A percentile compares a stretch with the other conserved stretches of the same genome.
Evolutionary conservation across 2,797 vertebrate species (phyloP).

Genomic region (Schizopygopsis malacanthus): DNA sequence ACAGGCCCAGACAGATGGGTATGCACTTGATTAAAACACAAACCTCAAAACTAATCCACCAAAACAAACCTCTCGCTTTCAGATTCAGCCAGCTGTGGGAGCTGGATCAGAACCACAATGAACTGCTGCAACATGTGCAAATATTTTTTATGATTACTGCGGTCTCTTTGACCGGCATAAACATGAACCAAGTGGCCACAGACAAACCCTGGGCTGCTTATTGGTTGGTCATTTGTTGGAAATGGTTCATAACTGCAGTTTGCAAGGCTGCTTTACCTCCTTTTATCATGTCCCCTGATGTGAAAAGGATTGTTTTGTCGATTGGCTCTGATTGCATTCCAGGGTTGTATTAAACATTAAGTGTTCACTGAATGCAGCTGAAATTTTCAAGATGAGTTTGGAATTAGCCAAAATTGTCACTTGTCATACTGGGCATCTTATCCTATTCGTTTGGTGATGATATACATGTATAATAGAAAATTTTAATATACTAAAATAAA

Average conservation of each 20-base stretch:
- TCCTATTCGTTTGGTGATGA: not conserved
- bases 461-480: too few species aligned
- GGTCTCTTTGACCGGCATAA: slow-evolving; percentile 24
- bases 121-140: slow-evolving; percentile 29
- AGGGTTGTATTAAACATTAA: not conserved
- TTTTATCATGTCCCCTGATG: not conserved
- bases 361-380: not conserved
- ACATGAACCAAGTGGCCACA: slow-evolving; percentile 1
- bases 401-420: not conserved
- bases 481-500: too few species aligned
- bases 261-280: not conserved
- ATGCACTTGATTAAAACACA: slow-evolving; percentile 57
- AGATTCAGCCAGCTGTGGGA: slow-evolving; percentile 45
- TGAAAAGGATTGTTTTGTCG: not conserved
- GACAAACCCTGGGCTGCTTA: not conserved
- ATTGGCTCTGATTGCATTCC: not conserved
- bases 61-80: slow-evolving; percentile 59
- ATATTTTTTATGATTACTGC: slow-evolving; percentile 40
- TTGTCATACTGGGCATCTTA: not conserved
- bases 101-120: slow-evolving; percentile 33
- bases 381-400: not conserved
- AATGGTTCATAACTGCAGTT: slow-evolving; percentile 1
- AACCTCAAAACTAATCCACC: slow-evolving; percentile 59
- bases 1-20: slow-evolving; percentile 51
- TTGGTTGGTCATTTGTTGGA: slow-evolving; percentile 17